Base-by-base conservation (phyloP, 2,888 invertebrate genomes). In the Pristionchus fissidentatus region DNA sequence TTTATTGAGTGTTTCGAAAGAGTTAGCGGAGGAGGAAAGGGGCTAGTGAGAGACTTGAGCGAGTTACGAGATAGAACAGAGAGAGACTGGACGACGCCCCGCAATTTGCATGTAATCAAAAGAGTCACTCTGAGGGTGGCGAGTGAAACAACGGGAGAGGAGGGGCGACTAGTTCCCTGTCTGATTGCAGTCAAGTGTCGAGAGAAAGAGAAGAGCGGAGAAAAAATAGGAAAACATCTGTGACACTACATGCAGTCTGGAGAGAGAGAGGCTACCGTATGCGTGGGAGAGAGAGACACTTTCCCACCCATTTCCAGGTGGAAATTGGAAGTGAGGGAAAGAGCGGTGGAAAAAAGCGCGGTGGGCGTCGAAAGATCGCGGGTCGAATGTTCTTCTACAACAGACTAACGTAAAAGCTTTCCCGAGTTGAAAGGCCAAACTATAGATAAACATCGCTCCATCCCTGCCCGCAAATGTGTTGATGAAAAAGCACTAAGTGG, bases 1-100 rank as follows among this genome's bases (percentile, higher is more conserved):
- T 70, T 70, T 70, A 70, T 70, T 70, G 70, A 70, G 70, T 70
- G 70, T 70, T 70, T 70, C 70, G 70, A 26, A 41, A 70, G 70
- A 43, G 70, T 62, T 62, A 62, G 62, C 35, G 7, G 35, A 35
- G 70, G 38, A n/a, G 15, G 19, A 57, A 38, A 10, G 66, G 70
- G 49, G 77, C 49, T 49, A 52, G 77, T 38, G 73, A 35, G 73
- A 60, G 60, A 15, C 29, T 32, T 60, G 60, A 77, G 49, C 46
- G 77, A 46, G 46, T 46, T 46, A 77, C 29, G 78, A 55, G 78
- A 79, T 32, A 38, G 49, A 79, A 79, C 46, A 79, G 79, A 60
- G 79, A 10, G 79, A 57, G 29, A 62, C 13, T 15, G 62, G n/a
- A 55, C 29, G 55, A 55, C 38, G 26, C 55, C 35, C 38, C 22